Base-by-base conservation (phyloP, 2,888 invertebrate species). In the Adineta ricciae region DNA sequence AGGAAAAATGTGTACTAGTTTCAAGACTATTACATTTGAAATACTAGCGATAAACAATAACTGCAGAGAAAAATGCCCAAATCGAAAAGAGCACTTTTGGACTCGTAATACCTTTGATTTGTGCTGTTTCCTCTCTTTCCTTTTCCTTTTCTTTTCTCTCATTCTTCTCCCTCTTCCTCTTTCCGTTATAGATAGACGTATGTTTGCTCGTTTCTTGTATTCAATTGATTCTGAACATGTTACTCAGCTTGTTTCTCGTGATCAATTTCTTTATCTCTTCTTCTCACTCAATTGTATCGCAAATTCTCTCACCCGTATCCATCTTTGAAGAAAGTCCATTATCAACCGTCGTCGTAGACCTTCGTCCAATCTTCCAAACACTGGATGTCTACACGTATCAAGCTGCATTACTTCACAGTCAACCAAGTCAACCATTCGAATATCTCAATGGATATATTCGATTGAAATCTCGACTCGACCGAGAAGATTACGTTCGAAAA, bases 381-480 rank as follows among this genome's bases (percentile, higher is more conserved):
- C 78, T 78, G 38, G 3, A n/a, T 41, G 38, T 78, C 24, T 41
- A 41, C n/a, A 24, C 78, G n/a, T 38, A 78, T n/a, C 78, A 78
- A 41, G 41, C 41, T 24, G 41, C n/a, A 41, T 14, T 78, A 24
- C 41, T 78, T n/a, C 78, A 78, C n/a, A 78, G 78, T 78, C 78
- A 78, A 78, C 38, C 78, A 78, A 78, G 78, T 78, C 41, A 38
- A 78, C 78, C 78, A 41, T 78, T 78, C n/a, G 78, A 78, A 78
- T 78, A 78, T 41, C 38, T 78, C 1, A 78, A 78, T 78, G 78
- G 78, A 78, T 21, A 24, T 41, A 78, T 78, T 7, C 24, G 78
- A 41, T 78, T 78, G n/a, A 78, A 78, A 78, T 78, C 78, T n/a
- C 78, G 78, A 11, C 41, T 78, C 38, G 78, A 78, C 41, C 78